Evolutionary conservation across 2,797 vertebrate genomes (phyloP).

Genomic region (Pseudochirops cupreus): DNA sequence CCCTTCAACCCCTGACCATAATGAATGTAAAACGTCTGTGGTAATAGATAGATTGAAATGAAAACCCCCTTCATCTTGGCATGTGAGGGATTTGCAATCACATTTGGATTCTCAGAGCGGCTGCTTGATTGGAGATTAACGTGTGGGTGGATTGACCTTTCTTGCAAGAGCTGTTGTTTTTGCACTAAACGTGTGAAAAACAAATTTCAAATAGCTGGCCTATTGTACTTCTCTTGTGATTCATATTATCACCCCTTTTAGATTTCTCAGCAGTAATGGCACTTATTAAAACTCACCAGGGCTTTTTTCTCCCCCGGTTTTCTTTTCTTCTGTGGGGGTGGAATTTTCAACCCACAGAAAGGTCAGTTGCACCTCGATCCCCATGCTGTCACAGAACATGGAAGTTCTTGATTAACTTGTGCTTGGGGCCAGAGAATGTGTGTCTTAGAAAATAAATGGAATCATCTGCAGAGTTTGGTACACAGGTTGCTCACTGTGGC

Average conservation of each 20-base stretch:
- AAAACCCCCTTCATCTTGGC: conserved; percentile 82
- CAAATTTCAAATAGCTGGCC: conserved; percentile 84
- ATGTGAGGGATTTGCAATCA: conserved; percentile 83
- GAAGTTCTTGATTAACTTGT: conserved; percentile 43
- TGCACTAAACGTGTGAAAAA: conserved; percentile 85
- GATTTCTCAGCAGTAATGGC: conserved; percentile 72
- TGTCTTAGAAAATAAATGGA: conserved; percentile 69
- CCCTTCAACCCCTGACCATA: conserved; percentile 76
- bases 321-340: conserved; percentile 14
- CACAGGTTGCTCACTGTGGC: conserved; percentile 34
- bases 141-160: conserved; percentile 82
- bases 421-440: conserved; percentile 69
- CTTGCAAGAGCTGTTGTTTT: conserved; percentile 82
- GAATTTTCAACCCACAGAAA: conserved; percentile 71
- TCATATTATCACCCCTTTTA: conserved; percentile 78
- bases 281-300: conserved; percentile 65
- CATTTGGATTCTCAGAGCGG: conserved; percentile 84
- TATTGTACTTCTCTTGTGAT: conserved; percentile 81
- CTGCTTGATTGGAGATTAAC: conserved; percentile 84
- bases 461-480: not conserved
- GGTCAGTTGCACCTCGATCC: conserved; percentile 74
- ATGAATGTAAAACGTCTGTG: conserved; percentile 81
- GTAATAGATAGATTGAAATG: conserved; percentile 78
- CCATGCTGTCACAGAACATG: conserved; percentile 62
- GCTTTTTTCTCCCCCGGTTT: conserved; percentile 51